Percentiles rank a stretch among this genome's conserved stretches.
Conservation (phyloP, 2,797 vertebrate genomes). For the Tolypeutes matacus region DNA sequence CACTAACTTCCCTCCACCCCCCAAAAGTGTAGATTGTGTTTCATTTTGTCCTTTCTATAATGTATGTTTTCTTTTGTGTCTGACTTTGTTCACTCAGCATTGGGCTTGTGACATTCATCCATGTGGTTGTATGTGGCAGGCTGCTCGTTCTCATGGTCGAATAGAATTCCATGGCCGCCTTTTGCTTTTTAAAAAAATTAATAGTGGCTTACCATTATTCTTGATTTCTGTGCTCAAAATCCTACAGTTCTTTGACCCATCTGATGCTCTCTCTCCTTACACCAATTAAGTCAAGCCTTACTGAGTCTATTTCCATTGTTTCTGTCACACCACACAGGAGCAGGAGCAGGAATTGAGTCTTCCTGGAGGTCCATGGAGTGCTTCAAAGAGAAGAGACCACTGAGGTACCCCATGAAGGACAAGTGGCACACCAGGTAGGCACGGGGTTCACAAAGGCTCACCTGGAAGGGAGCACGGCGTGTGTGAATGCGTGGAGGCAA, state of each 20-base stretch:
- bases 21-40: no score
- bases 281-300: no score
- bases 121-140: accelerated
- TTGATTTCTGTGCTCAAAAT: neutral
- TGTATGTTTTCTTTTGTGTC: neutral
- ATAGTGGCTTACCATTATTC: neutral
- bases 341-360: neutral
- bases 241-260: neutral
- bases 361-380: neutral
- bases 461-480: neutral
- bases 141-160: neutral
- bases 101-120: neutral
- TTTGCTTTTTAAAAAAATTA: neutral
- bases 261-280: neutral
- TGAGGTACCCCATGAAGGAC: neutral
- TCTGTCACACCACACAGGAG: neutral
- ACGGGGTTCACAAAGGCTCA: neutral
- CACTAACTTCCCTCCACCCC: neutral
- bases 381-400: neutral
- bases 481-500: neutral
- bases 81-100: neutral
- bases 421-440: neutral
- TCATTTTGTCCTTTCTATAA: accelerated
- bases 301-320: neutral
- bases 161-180: neutral